Evolutionary conservation across 2,797 vertebrate species (phyloP).

Genomic region (Sebastes matsubarae): DNA sequence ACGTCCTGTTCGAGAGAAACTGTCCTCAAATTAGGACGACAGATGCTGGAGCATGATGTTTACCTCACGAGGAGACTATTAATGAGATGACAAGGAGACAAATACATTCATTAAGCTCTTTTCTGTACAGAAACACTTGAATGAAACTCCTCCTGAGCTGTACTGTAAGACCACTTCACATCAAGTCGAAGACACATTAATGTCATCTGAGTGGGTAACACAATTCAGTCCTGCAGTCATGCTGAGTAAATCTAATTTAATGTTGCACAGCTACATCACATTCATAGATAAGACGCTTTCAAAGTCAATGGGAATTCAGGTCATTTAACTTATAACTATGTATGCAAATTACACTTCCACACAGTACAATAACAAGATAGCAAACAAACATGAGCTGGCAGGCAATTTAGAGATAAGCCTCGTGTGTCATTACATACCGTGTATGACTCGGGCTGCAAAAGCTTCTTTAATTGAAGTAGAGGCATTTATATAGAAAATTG

Average conservation of each 20-base stretch:
- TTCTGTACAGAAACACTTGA: not conserved
- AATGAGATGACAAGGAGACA: constrained; percentile 5
- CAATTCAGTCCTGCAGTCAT: not conserved
- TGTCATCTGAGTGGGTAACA: not conserved
- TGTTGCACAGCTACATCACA: not conserved
- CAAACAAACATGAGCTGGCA: constrained; percentile 17
- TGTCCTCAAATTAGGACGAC: constrained; percentile 21
- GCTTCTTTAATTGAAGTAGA: not conserved
- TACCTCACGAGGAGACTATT: constrained; percentile 17
- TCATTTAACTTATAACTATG: not conserved
- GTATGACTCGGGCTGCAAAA: not conserved
- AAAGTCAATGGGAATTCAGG: constrained; percentile 8
- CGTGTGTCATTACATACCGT: not conserved
- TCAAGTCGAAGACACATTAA: not conserved
- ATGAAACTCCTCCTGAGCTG: not conserved
- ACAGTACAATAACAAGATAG: not conserved
- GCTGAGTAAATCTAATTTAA: not conserved
- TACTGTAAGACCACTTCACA: not conserved
- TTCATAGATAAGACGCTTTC: constrained; percentile 12
- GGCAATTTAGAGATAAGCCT: constrained; percentile 37
- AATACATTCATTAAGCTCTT: not conserved
- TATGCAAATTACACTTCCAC: not conserved
- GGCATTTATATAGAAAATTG: not conserved
- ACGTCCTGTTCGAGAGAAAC: not conserved
- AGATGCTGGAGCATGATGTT: constrained; percentile 11